A percentile compares a stretch with the other conserved stretches of the same genome.
phyloP scores from a whole-genome alignment of 2,888 invertebrate species.

The Tanytarsus gracilentus region DNA sequence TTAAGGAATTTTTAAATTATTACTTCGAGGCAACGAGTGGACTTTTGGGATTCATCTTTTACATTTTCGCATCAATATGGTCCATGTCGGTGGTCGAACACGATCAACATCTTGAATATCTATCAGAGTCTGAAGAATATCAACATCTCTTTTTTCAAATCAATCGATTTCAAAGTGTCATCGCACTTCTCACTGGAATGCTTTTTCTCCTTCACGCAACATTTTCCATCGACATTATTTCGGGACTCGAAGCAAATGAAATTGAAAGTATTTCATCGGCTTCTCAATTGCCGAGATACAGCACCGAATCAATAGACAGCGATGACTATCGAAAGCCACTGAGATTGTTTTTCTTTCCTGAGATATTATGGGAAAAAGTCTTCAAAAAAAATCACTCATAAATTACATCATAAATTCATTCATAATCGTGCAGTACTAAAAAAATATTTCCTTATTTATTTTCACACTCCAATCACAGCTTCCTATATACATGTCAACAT shows the following conservation, averaged over 20 bases:
- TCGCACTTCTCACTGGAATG: background rate
- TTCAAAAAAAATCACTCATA: no score
- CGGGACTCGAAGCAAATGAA: background rate
- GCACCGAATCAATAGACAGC: background rate
- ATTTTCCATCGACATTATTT: background rate
- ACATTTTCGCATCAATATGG: background rate
- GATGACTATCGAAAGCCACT: background rate
- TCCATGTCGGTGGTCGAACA: background rate
- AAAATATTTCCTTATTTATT: no score
- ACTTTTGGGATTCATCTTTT: background rate
- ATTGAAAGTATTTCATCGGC: background rate
- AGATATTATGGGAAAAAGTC: background rate
- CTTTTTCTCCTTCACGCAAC: background rate
- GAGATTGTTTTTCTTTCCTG: background rate
- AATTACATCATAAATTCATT: no score
- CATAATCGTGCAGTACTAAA: no score
- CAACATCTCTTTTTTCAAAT: background rate
- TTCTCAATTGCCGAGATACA: no score
- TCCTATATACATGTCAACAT: no score
- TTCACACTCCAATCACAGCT: no score
- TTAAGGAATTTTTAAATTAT: background rate
- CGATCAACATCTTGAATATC: background rate
- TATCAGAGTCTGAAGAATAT: background rate
- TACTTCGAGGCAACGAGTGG: background rate
- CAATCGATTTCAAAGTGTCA: background rate